These are phyloP conservation scores for Silurus lanzhouensis DNA, from an alignment of 2,797 vertebrate species.

Conservation along the genomic window DNA sequence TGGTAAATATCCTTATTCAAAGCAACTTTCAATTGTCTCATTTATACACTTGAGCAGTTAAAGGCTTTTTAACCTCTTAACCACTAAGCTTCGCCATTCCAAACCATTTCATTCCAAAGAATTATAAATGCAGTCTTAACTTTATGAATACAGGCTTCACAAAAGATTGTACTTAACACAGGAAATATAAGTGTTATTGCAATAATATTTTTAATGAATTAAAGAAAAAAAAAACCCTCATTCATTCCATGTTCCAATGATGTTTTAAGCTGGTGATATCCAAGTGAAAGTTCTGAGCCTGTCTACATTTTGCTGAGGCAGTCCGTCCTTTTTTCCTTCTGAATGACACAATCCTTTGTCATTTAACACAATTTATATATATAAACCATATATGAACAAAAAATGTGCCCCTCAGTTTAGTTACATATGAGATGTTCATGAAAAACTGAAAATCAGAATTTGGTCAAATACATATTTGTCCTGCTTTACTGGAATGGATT, in stretches of 20 bases:
- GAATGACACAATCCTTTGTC: background rate
- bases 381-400: background rate
- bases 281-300: slow-evolving; percentile 20
- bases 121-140: background rate
- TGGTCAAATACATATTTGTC: background rate
- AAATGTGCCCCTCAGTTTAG: background rate
- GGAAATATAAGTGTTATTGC: slow-evolving; percentile 40
- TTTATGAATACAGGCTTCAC: slow-evolving; percentile 6
- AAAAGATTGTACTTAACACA: slow-evolving; percentile 16
- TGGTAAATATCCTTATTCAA: too few relatives aligned
- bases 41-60: too few relatives aligned
- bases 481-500: slow-evolving; percentile 15
- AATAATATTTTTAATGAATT: slow-evolving; percentile 23
- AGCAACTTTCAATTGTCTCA: too few relatives aligned
- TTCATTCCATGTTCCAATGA: slow-evolving; percentile 14
- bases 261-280: slow-evolving; percentile 42
- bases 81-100: too few relatives aligned
- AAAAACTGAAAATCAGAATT: slow-evolving; percentile 21
- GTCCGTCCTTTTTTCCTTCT: background rate
- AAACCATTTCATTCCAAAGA: background rate
- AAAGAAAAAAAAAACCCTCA: background rate
- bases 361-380: background rate
- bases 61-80: too few relatives aligned
- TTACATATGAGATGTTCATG: background rate
- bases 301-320: background rate